phyloP scores from a whole-genome alignment of 1,140 invertebrate species.

The Drosophila dunni region DNA sequence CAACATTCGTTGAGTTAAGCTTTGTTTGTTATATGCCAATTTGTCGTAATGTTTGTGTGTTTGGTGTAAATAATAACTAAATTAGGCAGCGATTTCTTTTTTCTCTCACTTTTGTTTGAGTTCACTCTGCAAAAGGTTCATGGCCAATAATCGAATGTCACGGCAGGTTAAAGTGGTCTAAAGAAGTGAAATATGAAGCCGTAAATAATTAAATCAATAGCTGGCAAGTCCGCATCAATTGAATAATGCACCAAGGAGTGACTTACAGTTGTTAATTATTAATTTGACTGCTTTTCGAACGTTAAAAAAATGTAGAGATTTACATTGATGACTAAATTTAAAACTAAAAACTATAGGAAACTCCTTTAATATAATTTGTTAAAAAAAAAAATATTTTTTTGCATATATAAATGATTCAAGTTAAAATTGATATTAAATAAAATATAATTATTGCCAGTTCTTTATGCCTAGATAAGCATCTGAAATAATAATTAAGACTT shows the following conservation, averaged over 20 bases:
- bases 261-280: constrained; percentile 34
- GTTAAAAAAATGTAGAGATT: constrained; percentile 11
- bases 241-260: constrained; percentile 11
- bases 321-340: background rate
- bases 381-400: background rate
- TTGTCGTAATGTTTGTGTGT: constrained; percentile 68
- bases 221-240: background rate
- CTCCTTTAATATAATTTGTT: too few relatives aligned
- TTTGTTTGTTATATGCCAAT: constrained; percentile 74
- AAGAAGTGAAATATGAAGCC: constrained; percentile 17
- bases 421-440: too few relatives aligned
- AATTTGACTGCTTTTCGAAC: constrained; percentile 6
- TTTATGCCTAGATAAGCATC: too few relatives aligned
- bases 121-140: constrained; percentile 14
- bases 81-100: constrained; percentile 67
- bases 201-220: constrained; percentile 29
- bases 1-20: constrained; percentile 41
- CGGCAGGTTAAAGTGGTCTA: constrained; percentile 6
- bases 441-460: too few relatives aligned
- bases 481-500: too few relatives aligned
- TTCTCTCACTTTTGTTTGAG: constrained; percentile 8
- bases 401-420: background rate
- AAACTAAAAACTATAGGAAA: too few relatives aligned
- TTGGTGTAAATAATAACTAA: constrained; percentile 76
- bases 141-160: constrained; percentile 28